Base-by-base conservation (phyloP, 2,113 vertebrate species). In the Gnathonemus echidnorhynchus region DNA sequence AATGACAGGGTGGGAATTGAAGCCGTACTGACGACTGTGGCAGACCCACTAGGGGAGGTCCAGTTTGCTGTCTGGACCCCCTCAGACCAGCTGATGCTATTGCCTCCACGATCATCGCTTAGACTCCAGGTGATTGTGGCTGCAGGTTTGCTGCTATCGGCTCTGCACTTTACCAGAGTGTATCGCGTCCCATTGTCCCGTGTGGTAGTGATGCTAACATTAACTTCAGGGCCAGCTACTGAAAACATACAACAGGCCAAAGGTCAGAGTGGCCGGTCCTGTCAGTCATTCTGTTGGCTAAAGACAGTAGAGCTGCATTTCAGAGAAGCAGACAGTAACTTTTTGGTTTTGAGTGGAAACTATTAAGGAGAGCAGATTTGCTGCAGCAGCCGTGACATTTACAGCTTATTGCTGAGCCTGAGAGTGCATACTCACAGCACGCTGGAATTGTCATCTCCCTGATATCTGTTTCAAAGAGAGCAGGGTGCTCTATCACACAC, bases 401-500 rank as follows among this genome's bases (percentile, higher is more conserved):
- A 15, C 27, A 52, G 49, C n/a, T 50, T 52, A 87, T 31, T 27
- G 49, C n/a, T 13, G 13, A 87, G 27, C 46, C 62, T 83, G 27
- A 39, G 8, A 31, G 52, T 42, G 5, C 9, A 24, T 27, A 83
- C 88, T 89, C 93, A 95, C 95, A 94, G 88, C 95, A 96, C 24
- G 87, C 86, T 88, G 94, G 94, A 91, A 95, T 92, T 27, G 89
- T 87, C 84, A 94, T 58, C 86, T 91, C 93, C 90, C 93, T 94
- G 89, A 90, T 93, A 89, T 94, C 88, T 74, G 93, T 87, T 87
- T 92, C 48, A 80, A 90, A 88, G 62, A 96, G 93, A 2, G 83
- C 91, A 11, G 93, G 93, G 90, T 95, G 95, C 92, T 94, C 91
- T 90, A 96, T 93, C 89, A 95, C 88, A 74, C 95, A 95, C 91